phyloP scores from a whole-genome alignment of 2,113 vertebrate genomes.

The Sardina pilchardus region DNA sequence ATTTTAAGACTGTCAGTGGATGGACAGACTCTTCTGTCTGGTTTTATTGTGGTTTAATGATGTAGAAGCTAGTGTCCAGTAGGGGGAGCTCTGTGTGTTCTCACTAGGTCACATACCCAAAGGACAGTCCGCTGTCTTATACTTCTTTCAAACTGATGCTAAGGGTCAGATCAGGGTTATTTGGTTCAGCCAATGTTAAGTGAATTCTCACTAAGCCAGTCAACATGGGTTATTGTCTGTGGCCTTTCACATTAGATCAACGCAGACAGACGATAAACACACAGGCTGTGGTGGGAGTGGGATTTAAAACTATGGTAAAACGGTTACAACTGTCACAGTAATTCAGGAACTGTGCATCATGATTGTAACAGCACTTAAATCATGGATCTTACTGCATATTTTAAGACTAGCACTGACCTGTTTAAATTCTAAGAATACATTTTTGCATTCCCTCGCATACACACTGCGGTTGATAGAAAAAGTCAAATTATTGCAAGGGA shows the following conservation, averaged over 20 bases:
- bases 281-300: no score
- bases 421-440: no score
- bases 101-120: background rate
- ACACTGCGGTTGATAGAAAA: no score
- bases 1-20: background rate
- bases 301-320: no score
- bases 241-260: no score
- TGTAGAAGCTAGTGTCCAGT: conserved; percentile 42
- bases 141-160: background rate
- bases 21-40: background rate
- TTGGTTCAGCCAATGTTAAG: background rate
- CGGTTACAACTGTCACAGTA: no score
- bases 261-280: no score
- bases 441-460: background rate
- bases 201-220: background rate
- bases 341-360: no score
- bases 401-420: no score
- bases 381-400: no score
- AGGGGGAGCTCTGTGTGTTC: conserved; percentile 65
- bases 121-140: background rate
- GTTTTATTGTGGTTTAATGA: background rate
- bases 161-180: background rate
- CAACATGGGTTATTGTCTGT: no score
- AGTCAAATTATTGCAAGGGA: background rate
- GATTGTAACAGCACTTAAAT: no score